Conservation (phyloP, 2,888 invertebrate genomes). For the Chalcis sispes region DNA sequence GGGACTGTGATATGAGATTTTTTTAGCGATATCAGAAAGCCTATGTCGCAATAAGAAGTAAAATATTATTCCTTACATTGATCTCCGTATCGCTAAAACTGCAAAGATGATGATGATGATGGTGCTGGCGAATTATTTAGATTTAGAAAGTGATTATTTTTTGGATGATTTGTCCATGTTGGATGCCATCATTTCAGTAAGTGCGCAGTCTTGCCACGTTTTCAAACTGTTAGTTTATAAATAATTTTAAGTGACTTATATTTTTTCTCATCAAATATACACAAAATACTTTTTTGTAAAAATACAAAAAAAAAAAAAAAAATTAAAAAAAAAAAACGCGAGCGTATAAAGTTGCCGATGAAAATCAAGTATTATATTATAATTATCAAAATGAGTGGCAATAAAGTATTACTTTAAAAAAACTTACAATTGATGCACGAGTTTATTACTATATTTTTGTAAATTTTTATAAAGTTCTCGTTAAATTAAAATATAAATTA, state of each 20-base stretch:
- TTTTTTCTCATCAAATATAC: conserved; percentile 27
- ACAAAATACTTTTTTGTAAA: conserved; percentile 32
- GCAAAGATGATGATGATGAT: conserved; percentile 20
- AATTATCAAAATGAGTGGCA: conserved; percentile 66
- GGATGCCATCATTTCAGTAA: conserved; percentile 10
- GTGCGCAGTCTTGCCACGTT: conserved; percentile 13
- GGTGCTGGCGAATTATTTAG: conserved; percentile 12
- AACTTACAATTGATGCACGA: conserved; percentile 30
- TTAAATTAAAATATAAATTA: too few relatives aligned
- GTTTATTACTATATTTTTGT: conserved; percentile 36
- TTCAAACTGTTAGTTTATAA: conserved; percentile 23
- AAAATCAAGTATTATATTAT: conserved; percentile 58
- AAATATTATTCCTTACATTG: conserved; percentile 39
- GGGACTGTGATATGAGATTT: conserved; percentile 43
- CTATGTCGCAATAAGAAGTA: conserved; percentile 19
- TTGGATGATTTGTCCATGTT: conserved; percentile 23
- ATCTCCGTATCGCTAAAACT: conserved; percentile 39
- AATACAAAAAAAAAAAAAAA: too few relatives aligned
- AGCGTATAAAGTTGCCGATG: conserved; percentile 27
- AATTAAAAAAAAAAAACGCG: conserved; percentile 13
- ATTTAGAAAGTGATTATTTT: conserved; percentile 31
- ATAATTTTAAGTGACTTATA: conserved; percentile 34
- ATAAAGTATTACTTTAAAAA: conserved; percentile 69
- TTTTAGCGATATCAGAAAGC: conserved; percentile 27
- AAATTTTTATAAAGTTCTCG: too few relatives aligned